Evolutionary conservation across 2,797 vertebrate genomes (phyloP).

Genomic region (Molossus molossus): DNA sequence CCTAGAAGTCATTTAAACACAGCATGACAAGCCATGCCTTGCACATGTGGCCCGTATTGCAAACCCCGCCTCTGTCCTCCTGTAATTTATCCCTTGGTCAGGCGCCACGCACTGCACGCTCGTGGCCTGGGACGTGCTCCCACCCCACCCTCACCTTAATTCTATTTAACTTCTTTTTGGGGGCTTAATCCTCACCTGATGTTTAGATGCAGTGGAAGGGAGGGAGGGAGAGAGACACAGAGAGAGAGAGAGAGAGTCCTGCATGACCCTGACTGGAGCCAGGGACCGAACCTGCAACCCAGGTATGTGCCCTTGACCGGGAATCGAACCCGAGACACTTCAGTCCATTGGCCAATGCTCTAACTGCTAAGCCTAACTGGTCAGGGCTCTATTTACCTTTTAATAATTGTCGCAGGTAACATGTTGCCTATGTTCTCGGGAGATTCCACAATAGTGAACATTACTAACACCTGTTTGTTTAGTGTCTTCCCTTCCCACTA

Average conservation of each 20-base stretch:
- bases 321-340: no score
- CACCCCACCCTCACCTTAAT: neutral
- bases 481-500: neutral
- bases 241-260: no score
- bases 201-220: no score
- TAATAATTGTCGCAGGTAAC: neutral
- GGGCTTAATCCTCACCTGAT: no score
- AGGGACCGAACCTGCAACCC: no score
- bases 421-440: neutral
- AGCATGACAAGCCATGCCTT: neutral
- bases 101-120: accelerated
- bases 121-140: neutral
- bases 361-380: no score
- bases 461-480: neutral
- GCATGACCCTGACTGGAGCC: no score
- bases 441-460: neutral
- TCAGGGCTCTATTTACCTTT: neutral
- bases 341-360: no score
- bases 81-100: neutral
- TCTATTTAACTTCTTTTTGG: neutral
- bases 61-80: neutral
- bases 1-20: neutral
- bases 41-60: neutral
- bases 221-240: no score
- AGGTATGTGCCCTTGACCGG: no score